phyloP scores from a whole-genome alignment of 2,888 invertebrate genomes.

The Habrosyne pyritoides region DNA sequence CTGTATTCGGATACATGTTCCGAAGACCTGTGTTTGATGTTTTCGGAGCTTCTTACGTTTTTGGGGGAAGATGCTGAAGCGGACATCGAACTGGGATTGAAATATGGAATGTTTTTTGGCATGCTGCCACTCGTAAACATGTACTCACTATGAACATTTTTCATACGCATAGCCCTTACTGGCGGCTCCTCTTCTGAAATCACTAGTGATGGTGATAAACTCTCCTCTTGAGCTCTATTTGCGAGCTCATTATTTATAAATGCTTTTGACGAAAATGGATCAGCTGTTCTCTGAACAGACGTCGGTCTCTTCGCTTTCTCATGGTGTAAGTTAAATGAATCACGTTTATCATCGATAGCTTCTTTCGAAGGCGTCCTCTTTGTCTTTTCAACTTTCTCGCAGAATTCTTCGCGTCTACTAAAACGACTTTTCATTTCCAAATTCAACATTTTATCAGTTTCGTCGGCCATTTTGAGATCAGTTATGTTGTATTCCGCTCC shows the following conservation, averaged over 20 bases:
- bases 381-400: conserved; percentile 59
- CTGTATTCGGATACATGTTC: conserved; percentile 66
- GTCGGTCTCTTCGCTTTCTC: conserved; percentile 69
- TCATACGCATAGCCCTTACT: conserved; percentile 64
- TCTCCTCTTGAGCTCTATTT: conserved; percentile 56
- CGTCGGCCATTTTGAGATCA: conserved; percentile 80
- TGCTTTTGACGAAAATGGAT: conserved; percentile 70
- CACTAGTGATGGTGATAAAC: conserved; percentile 52
- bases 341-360: conserved; percentile 61
- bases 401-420: conserved; percentile 69
- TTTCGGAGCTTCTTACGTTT: conserved; percentile 72
- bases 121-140: conserved; percentile 72
- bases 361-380: conserved; percentile 71
- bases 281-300: conserved; percentile 66
- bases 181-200: conserved; percentile 68
- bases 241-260: conserved; percentile 70
- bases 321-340: conserved; percentile 62
- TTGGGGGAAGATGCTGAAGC: conserved; percentile 64
- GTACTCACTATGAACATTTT: conserved; percentile 62
- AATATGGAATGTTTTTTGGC: conserved; percentile 75
- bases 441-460: conserved; percentile 77
- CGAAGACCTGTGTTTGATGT: conserved; percentile 68
- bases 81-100: conserved; percentile 60
- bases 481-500: conserved; percentile 76
- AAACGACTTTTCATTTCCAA: conserved; percentile 69